phyloP scores from a whole-genome alignment of 1,140 invertebrate genomes.

The Dinoponera quadriceps region DNA sequence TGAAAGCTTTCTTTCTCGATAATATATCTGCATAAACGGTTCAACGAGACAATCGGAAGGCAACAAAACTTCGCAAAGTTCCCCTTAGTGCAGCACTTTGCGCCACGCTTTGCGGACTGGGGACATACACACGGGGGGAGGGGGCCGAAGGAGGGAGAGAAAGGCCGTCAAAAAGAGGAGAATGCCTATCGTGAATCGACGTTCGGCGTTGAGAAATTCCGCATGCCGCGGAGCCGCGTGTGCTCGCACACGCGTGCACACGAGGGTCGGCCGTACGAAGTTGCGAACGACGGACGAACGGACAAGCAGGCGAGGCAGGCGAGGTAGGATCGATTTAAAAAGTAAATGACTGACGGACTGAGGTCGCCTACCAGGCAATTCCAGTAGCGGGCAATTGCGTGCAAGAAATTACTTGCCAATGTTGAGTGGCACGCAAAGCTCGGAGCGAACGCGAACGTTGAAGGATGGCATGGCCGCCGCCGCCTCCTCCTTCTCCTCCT shows the following conservation, averaged over 20 bases:
- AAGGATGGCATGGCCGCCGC: constrained; percentile 61
- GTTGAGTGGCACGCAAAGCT: constrained; percentile 81
- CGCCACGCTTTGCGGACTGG: too few species aligned
- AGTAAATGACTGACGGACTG: constrained; percentile 82
- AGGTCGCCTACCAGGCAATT: constrained; percentile 83
- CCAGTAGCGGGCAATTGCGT: constrained; percentile 85
- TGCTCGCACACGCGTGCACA: constrained; percentile 58
- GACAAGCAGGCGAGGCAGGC: constrained; percentile 69
- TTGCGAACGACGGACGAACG: constrained; percentile 64
- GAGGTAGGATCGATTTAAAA: constrained; percentile 79
- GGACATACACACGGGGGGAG: too few species aligned
- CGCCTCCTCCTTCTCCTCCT: constrained; percentile 56
- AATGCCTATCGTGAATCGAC: constrained; percentile 56
- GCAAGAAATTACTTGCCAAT: constrained; percentile 84
- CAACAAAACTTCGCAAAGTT: too few species aligned
- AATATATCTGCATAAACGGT: too few species aligned
- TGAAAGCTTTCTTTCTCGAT: too few species aligned
- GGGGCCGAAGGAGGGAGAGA: background rate
- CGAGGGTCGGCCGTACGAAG: constrained; percentile 48
- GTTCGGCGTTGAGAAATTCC: constrained; percentile 64
- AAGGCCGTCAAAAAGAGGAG: constrained; percentile 2
- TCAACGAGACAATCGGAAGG: too few species aligned
- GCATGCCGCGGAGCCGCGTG: constrained; percentile 50
- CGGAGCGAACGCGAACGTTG: constrained; percentile 68
- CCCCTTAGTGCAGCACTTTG: too few species aligned